phyloP scores from a whole-genome alignment of 2,797 vertebrate genomes.

The Protonibea diacanthus region DNA sequence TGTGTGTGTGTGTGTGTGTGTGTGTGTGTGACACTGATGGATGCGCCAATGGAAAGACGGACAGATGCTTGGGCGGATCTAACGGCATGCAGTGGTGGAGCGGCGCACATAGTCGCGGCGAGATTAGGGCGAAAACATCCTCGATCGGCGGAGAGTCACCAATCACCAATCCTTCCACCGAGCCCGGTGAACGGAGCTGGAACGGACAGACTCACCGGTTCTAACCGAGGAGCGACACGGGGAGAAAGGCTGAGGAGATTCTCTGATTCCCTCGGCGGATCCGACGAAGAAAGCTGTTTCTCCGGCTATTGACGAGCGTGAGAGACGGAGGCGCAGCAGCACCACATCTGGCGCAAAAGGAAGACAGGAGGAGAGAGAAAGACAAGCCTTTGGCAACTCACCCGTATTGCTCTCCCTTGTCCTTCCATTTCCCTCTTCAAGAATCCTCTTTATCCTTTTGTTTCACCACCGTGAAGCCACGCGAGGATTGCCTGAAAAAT shows the following conservation, averaged over 20 bases:
- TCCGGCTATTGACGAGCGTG: constrained; percentile 71
- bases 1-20: constrained; percentile 74
- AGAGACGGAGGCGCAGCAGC: constrained; percentile 73
- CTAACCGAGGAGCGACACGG: constrained; percentile 57
- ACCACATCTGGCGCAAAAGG: constrained; percentile 81
- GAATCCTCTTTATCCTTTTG: constrained; percentile 72
- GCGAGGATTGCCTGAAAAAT: constrained; percentile 79
- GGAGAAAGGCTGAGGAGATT: constrained; percentile 35
- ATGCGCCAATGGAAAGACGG: constrained; percentile 96
- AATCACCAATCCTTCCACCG: constrained; percentile 44
- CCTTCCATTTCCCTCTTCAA: constrained; percentile 67
- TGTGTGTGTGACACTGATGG: constrained; percentile 93
- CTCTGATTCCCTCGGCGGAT: constrained; percentile 75
- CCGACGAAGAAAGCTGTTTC: constrained; percentile 59
- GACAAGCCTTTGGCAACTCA: constrained; percentile 84
- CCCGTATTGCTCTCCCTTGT: constrained; percentile 74
- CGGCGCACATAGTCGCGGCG: constrained; percentile 78
- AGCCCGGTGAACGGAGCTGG: constrained; percentile 53
- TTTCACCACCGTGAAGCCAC: constrained; percentile 73
- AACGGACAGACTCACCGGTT: constrained; percentile 39
- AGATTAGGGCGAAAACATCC: constrained; percentile 83
- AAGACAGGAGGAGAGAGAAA: constrained; percentile 74
- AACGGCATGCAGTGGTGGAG: constrained; percentile 86
- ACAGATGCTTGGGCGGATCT: constrained; percentile 99
- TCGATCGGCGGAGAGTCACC: constrained; percentile 71